Evolutionary conservation across 2,797 vertebrate genomes (phyloP).

Genomic region (Jordanella pulchra): DNA sequence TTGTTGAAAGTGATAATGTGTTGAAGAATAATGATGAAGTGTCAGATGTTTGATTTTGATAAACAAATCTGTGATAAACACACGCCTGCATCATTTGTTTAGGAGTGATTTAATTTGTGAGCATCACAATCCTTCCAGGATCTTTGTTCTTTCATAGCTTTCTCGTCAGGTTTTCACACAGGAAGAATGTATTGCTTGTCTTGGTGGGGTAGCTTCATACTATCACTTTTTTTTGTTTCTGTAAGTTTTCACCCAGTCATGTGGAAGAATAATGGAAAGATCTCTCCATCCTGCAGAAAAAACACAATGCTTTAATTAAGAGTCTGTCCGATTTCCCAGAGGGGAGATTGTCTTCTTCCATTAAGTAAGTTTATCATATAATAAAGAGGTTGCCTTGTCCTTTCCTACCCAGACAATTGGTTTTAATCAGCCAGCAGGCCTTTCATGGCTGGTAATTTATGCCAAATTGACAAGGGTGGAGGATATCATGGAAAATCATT

Average conservation of each 20-base stretch:
- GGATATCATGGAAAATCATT: slow-evolving; percentile 82
- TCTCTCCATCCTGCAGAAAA: slow-evolving; percentile 47
- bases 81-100: slow-evolving; percentile 37
- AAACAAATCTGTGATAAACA: slow-evolving; percentile 59
- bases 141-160: background rate
- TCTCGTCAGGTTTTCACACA: slow-evolving; percentile 18
- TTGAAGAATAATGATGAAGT: slow-evolving; percentile 50
- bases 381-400: slow-evolving; percentile 84
- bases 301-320: slow-evolving; percentile 81
- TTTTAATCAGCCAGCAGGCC: slow-evolving; percentile 85
- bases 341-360: slow-evolving; percentile 80
- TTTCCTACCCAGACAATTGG: slow-evolving; percentile 84
- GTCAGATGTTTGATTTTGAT: slow-evolving; percentile 57
- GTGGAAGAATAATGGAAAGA: slow-evolving; percentile 57
- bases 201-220: slow-evolving; percentile 16
- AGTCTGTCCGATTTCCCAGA: slow-evolving; percentile 76
- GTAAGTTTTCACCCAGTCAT: slow-evolving; percentile 49
- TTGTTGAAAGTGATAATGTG: slow-evolving; percentile 54
- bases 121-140: slow-evolving; percentile 12
- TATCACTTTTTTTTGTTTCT: slow-evolving; percentile 25
- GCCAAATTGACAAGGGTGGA: slow-evolving; percentile 82
- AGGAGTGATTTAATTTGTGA: slow-evolving; percentile 33
- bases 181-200: slow-evolving; percentile 22
- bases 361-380: slow-evolving; percentile 84
- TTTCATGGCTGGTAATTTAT: slow-evolving; percentile 84